Base-by-base conservation (phyloP, 2,888 invertebrate genomes). In the Cheilosia grossa region DNA sequence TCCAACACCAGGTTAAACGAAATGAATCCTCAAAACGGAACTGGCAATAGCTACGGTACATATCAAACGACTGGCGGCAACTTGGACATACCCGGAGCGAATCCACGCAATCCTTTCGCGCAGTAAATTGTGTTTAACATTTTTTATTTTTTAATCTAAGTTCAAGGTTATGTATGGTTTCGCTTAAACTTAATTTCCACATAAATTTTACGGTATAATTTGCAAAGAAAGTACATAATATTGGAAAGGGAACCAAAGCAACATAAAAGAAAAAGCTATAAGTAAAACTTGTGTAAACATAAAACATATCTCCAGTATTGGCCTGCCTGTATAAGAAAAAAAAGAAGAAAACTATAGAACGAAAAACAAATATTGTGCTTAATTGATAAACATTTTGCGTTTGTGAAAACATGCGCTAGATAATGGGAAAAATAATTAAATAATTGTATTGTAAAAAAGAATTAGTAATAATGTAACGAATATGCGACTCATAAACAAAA, bases 1-100 rank as follows among this genome's bases (percentile, higher is more conserved):
- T 97, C 97, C 88, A 97, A 96, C 89, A 95, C 95, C 87, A 95
- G 97, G 80, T 93, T 97, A 44, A 95, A 96, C 87, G 97, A 97
- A 91, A 93, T 96, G 88, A 93, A 95, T 85, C 94, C 94, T 88
- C 95, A 95, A 91, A 95, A 95, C 73, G 90, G 90, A 47, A 91
- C 91, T 40, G 89, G 89, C 15, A 89, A 89, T 37, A 88, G 88
- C 1, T 91, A 91, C 70, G 97, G 97, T 82, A 96, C 96, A 30
- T 96, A 95, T 88, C 95, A 95, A 89, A 94, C 94, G 40, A 93
- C 93, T 72, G 95, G 94, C 21, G 95, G 95, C 40, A 95, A 94
- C 88, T 92, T 96, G 80, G 94, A 94, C 88, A 93, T 96, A 87
- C 95, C 95, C 58, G 92, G 93, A 37, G 92, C 89, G 37, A 92